Percentiles rank a stretch among this genome's conserved stretches.
These are phyloP conservation scores for Anoplopoma fimbria DNA, from an alignment of 2,113 vertebrate genomes.

Conservation along the genomic window DNA sequence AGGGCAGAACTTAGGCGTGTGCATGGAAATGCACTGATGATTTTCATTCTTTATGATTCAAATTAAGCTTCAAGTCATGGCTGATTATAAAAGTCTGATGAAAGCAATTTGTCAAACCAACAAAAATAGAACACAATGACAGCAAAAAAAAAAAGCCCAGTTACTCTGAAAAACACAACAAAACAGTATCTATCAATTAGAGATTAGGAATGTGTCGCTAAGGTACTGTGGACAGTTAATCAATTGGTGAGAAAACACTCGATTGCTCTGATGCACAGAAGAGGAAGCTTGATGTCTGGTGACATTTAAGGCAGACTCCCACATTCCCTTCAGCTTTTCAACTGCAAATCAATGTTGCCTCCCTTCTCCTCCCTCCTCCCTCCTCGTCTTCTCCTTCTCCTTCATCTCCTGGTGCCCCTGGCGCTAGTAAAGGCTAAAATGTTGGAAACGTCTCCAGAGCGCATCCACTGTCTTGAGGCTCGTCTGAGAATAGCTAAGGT, in stretches of 20 bases:
- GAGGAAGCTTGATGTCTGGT: constrained; percentile 34
- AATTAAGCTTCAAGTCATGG: not conserved
- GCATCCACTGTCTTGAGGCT: constrained; percentile 47
- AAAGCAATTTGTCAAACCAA: not conserved
- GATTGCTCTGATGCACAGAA: constrained; percentile 10
- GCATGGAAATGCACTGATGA: not conserved
- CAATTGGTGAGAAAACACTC: constrained; percentile 5
- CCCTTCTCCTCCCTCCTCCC: not conserved
- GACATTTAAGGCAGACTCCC: constrained; percentile 54
- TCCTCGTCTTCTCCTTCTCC: not conserved
- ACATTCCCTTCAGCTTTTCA: constrained; percentile 50
- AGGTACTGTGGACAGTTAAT: not conserved
- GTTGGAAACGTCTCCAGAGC: constrained; percentile 49
- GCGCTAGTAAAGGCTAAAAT: constrained; percentile 56
- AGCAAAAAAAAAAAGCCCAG: not conserved
- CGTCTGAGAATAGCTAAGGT: constrained; percentile 62
- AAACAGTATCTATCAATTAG: not conserved
- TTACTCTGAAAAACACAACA: not conserved
- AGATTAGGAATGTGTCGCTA: not conserved
- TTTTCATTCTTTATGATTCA: not conserved
- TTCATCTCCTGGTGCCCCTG: constrained; percentile 30
- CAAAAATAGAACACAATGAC: not conserved
- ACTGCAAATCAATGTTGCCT: constrained; percentile 53
- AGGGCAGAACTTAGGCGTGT: not conserved
- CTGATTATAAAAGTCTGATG: constrained; percentile 2